Conservation (phyloP, 23 tunicate genomes). For the Ciona savignyi region DNA sequence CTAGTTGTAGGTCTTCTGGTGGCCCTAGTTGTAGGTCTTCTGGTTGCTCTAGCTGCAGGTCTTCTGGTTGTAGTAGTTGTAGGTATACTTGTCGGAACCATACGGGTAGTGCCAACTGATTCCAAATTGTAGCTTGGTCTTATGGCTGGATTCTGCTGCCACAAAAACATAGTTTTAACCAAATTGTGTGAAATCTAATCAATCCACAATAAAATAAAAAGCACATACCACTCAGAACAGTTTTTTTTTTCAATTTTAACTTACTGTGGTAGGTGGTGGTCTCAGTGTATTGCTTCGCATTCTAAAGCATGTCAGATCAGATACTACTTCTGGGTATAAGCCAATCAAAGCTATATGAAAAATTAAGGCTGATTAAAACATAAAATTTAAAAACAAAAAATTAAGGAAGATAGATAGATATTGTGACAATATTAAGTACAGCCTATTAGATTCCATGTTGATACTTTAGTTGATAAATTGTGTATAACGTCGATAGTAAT, state of each 20-base stretch:
- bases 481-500: too few relatives aligned
- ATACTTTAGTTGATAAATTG: background rate
- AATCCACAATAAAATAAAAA: too few relatives aligned
- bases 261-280: background rate
- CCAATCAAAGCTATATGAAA: conserved; percentile 50
- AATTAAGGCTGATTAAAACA: background rate
- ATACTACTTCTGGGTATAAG: conserved; percentile 51
- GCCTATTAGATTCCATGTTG: too few relatives aligned
- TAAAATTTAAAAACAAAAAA: background rate
- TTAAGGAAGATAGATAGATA: too few relatives aligned
- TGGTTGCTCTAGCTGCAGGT: background rate
- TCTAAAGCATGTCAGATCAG: conserved; percentile 44
- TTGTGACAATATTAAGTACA: too few relatives aligned
- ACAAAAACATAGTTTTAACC: too few relatives aligned
- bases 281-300: background rate
- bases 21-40: conserved; percentile 14
- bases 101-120: too few relatives aligned
- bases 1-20: conserved; percentile 25
- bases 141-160: too few relatives aligned
- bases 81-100: background rate
- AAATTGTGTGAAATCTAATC: too few relatives aligned
- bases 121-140: too few relatives aligned
- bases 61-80: background rate
- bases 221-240: too few relatives aligned
- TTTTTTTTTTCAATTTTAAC: background rate